A percentile compares a stretch with the other conserved stretches of the same genome.
phyloP scores from a whole-genome alignment of 2,797 vertebrate species.

The Anas flavirostris region DNA sequence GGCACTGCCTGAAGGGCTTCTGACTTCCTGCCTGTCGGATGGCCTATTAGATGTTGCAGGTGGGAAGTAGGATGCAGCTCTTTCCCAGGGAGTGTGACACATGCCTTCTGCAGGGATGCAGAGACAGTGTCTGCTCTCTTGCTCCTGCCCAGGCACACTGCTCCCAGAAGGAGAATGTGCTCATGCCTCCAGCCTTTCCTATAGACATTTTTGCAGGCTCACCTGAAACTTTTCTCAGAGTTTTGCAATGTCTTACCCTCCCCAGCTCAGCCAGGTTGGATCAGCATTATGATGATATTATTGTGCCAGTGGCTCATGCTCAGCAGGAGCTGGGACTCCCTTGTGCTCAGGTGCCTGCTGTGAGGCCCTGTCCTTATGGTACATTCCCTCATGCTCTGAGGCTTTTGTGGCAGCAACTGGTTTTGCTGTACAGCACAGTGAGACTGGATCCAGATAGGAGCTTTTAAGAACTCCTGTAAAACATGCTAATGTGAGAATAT shows the following conservation, averaged over 20 bases:
- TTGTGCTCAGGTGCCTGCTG: background rate
- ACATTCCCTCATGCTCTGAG: background rate
- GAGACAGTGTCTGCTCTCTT: background rate
- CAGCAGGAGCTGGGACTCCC: fast-evolving
- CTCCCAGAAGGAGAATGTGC: background rate
- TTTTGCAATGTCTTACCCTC: background rate
- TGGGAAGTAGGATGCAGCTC: background rate
- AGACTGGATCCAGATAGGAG: background rate
- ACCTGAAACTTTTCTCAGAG: background rate
- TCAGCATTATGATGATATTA: background rate
- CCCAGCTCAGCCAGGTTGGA: background rate
- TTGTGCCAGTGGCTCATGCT: background rate
- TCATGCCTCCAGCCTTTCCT: background rate
- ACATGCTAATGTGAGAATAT: background rate
- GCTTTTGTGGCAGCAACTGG: background rate
- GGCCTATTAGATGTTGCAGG: background rate
- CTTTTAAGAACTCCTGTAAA: background rate
- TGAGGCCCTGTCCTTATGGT: background rate
- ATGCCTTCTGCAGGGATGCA: background rate
- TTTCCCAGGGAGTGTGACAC: background rate
- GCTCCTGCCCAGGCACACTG: background rate
- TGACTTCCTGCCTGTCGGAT: background rate
- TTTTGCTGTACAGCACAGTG: background rate
- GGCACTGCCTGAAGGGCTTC: background rate
- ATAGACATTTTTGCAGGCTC: background rate